Base-by-base conservation (phyloP, 2,797 vertebrate species). In the Margarornis squamiger region DNA sequence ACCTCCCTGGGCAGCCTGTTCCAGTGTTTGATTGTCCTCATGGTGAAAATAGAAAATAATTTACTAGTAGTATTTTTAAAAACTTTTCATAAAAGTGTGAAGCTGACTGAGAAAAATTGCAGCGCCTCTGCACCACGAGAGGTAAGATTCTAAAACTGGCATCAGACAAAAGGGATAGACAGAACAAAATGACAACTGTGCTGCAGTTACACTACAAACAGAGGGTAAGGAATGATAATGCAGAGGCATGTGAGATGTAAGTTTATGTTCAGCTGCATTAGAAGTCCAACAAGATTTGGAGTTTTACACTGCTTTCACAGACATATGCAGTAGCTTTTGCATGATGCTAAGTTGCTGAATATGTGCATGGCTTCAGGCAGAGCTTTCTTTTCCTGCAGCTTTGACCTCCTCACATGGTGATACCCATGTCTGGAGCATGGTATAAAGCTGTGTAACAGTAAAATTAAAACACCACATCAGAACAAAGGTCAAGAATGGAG, bases 61-160 rank as follows among this genome's bases (percentile, higher is more conserved):
- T 20, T 46, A 30, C 13, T 54, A 32, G n/a, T 63, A 43, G 2
- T 57, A 19, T 16, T 80, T 65, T 61, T 19, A 6, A 19, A n/a
- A 67, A 36, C 5, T 59, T 68, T 65, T 72, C 15, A 16, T 36
- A 19, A 32, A 57, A 48, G 6, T 2, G 2, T 74, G 36, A 30
- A 71, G 10, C 7, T 63, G 32, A 51, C 46, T 16, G 10, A 34
- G 36, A 86, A 66, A 71, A 86, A 22, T 12, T 18, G 39, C 41
- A 81, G 62, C 0, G 0, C 14, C 36, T 46, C 27, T 63, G 30
- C 17, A 3, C 12, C 30, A 20, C 1, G 2, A 48, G 32, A 27
- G 18, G 12, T 30, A 21, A 68, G 65, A 34, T 54, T 73, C n/a
- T 70, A 41, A 68, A 68, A 68, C 22, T 29, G 36, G 21, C 45